These are phyloP conservation scores for Anoplius nigerrimus DNA, from an alignment of 2,888 invertebrate genomes.

Conservation along the genomic window DNA sequence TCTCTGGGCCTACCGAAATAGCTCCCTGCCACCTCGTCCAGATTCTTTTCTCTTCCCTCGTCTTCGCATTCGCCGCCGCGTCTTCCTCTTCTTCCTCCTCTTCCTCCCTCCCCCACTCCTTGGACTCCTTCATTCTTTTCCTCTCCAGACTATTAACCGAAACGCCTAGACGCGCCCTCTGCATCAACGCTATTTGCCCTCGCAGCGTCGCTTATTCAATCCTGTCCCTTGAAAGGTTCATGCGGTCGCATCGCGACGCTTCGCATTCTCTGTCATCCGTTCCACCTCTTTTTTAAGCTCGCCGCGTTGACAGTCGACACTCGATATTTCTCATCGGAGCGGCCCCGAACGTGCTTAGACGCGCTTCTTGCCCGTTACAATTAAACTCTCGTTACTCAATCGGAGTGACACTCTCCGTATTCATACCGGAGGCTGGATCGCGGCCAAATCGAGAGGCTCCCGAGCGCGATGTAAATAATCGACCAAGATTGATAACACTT, in stretches of 20 bases:
- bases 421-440: conserved; percentile 44
- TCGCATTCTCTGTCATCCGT: background rate
- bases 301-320: background rate
- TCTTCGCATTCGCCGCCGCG: background rate
- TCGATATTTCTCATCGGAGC: too few relatives aligned
- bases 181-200: background rate
- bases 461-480: conserved; percentile 46
- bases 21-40: conserved; percentile 26
- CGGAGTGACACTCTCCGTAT: conserved; percentile 23
- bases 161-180: background rate
- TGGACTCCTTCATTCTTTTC: background rate
- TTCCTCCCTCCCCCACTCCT: conserved; percentile 9
- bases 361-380: conserved; percentile 35
- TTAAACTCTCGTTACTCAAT: conserved; percentile 43
- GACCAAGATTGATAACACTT: conserved; percentile 49
- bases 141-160: background rate
- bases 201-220: background rate
- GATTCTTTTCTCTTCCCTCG: conserved; percentile 3
- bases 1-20: conserved; percentile 44
- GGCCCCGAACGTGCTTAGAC: background rate
- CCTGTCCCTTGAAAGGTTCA: background rate
- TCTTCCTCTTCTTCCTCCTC: conserved; percentile 17
- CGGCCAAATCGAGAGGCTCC: conserved; percentile 46
- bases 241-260: background rate
- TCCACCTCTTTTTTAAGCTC: background rate